phyloP scores from a whole-genome alignment of 2,888 invertebrate species.

The Latrodectus hesperus region DNA sequence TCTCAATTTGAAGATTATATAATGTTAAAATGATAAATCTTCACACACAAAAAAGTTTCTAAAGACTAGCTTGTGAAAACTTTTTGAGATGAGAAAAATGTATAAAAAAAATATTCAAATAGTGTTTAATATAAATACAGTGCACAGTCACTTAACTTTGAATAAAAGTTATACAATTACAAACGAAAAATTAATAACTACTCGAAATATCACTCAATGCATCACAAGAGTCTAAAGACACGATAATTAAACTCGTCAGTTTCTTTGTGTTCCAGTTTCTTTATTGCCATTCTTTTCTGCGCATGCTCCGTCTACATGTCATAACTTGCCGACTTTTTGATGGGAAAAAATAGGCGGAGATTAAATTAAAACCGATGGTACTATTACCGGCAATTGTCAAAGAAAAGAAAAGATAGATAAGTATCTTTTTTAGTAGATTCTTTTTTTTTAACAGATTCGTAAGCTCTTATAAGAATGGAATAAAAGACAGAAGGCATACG shows the following conservation, averaged over 20 bases:
- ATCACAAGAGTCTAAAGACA: slow-evolving; percentile 1
- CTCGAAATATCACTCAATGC: neutral
- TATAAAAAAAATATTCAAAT: no score
- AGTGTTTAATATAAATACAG: no score
- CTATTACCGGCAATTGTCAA: slow-evolving; percentile 34
- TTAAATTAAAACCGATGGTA: slow-evolving; percentile 52
- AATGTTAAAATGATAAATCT: no score
- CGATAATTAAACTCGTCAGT: slow-evolving; percentile 34
- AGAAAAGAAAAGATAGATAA: slow-evolving; percentile 14
- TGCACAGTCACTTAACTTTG: neutral
- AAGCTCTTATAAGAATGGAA: neutral
- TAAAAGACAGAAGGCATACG: neutral
- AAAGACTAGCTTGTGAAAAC: no score
- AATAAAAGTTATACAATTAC: slow-evolving; percentile 19
- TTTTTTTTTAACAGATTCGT: no score
- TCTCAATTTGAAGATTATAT: no score
- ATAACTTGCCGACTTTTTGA: neutral
- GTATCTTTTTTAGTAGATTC: slow-evolving; percentile 11
- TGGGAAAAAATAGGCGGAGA: neutral
- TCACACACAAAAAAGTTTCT: no score
- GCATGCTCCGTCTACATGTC: neutral
- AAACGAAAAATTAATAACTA: slow-evolving; percentile 11
- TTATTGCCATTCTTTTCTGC: neutral
- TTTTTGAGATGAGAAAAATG: no score
- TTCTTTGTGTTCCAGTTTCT: neutral